Evolutionary conservation across 92 coral and sea anemone species (phyloP).

Genomic region (Phymanthus crucifer): DNA sequence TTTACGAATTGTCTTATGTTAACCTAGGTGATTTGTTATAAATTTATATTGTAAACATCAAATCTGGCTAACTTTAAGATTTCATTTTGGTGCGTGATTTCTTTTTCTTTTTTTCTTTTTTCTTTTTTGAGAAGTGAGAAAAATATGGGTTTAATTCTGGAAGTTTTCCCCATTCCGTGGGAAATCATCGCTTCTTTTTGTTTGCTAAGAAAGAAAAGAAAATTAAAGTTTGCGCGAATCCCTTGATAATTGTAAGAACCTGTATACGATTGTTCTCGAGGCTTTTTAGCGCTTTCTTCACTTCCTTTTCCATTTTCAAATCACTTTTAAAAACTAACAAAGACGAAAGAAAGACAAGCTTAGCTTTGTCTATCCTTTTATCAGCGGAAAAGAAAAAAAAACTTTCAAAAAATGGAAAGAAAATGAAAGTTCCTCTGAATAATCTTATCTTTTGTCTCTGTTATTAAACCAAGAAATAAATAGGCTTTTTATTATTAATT

Average conservation of each 20-base stretch:
- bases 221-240: neutral
- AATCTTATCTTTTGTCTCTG: slow-evolving; percentile 4
- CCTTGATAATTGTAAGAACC: neutral
- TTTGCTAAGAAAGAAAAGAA: neutral
- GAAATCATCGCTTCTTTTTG: neutral
- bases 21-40: slow-evolving; percentile 1
- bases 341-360: neutral
- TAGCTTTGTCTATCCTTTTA: neutral
- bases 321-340: slow-evolving; percentile 4
- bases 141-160: no score
- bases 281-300: neutral
- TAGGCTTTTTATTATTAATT: slow-evolving; percentile 12
- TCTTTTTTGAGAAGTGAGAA: neutral
- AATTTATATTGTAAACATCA: slow-evolving; percentile 27
- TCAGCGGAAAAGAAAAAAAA: neutral
- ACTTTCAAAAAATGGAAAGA: neutral
- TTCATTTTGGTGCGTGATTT: neutral
- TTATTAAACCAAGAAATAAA: neutral
- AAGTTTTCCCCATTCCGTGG: neutral
- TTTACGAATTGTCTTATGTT: slow-evolving; percentile 3
- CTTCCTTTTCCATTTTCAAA: neutral
- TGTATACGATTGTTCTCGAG: neutral
- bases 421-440: neutral
- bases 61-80: neutral
- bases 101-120: no score